Percentiles rank a stretch among this genome's conserved stretches.
Evolutionary conservation across 2,888 invertebrate genomes (phyloP).

Genomic region (Synanthedon myopaeformis): DNA sequence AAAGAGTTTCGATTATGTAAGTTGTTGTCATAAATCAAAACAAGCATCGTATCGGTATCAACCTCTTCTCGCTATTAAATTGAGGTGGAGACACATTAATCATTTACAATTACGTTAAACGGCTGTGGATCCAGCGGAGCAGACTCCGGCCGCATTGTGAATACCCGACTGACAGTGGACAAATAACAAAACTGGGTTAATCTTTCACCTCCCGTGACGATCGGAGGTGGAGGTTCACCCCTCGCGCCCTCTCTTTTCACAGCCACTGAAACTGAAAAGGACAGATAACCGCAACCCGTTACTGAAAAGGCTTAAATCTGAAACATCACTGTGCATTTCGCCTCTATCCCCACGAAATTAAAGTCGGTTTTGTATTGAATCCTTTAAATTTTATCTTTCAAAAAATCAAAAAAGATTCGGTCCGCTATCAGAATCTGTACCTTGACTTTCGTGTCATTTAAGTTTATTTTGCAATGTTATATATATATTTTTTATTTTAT

Average conservation of each 20-base stretch:
- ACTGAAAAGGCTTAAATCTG: conserved; percentile 32
- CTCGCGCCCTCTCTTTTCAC: conserved; percentile 36
- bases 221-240: conserved; percentile 57
- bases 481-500: conserved; percentile 14
- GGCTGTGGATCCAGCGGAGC: conserved; percentile 53
- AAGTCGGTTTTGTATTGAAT: conserved; percentile 28
- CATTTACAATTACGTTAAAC: conserved; percentile 69
- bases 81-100: conserved; percentile 40
- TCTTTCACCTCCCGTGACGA: conserved; percentile 63
- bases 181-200: conserved; percentile 72
- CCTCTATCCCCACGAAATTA: conserved; percentile 23
- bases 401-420: conserved; percentile 55
- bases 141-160: conserved; percentile 65
- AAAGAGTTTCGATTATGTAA: conserved; percentile 25
- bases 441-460: conserved; percentile 30
- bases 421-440: conserved; percentile 41
- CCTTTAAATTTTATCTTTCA: conserved; percentile 45
- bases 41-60: conserved; percentile 45
- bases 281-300: conserved; percentile 24
- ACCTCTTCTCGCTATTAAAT: conserved; percentile 53
- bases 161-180: conserved; percentile 70
- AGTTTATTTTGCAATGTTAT: conserved; percentile 34
- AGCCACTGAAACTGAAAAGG: conserved; percentile 44
- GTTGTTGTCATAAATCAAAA: conserved; percentile 50
- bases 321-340: conserved; percentile 7